Base-by-base conservation (phyloP, 2,888 invertebrate genomes). In the Diabrotica balteata region DNA sequence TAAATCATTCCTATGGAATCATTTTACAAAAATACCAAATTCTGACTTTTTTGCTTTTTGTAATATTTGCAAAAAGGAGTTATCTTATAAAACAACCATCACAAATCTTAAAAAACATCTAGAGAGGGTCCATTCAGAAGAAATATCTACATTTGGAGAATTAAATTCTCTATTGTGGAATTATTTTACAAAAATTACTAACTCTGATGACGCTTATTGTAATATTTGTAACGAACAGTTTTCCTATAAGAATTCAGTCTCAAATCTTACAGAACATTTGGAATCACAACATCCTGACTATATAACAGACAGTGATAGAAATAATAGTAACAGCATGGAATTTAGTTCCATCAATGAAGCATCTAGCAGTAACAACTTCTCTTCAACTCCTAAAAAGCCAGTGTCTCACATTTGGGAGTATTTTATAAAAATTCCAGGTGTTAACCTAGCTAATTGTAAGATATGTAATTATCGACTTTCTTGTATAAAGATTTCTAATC, bases 21-120 rank as follows among this genome's bases (percentile, higher is more conserved):
- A 32, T 52, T 58, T 58, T 59, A 45, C 45, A 1, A 64, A 58
- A 58, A 17, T 63, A n/a, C 32, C 44, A 45, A 17, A 57, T 53
- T 51, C 63, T 32, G 58, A 63, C 10, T 58, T 8, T 58, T 11
- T 58, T 9, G 63, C 57, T 58, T 17, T 51, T 32, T 63, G 63
- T 58, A 63, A 50, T 58, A 44, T 49, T 44, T 63, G 57, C 32
- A 7, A 51, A 9, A 44, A 45, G 10, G 45, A 45, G 32, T 51
- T 63, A 17, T 63, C 63, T 44, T 63, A 59, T 11, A 46, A 59
- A 11, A 61, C 53, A 53, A 61, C 52, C 32, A 61, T 46, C 7
- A 32, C 17, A 22, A 61, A 61, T 61, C 46, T 61, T 46, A 61
- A 61, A 32, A 61, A n/a, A 10, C 61, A 61, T 49, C 10, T 61